Percentiles rank a stretch among this genome's conserved stretches.
These are phyloP conservation scores for Protomyctophum bolini DNA, from an alignment of 2,113 vertebrate species.

Conservation along the genomic window DNA sequence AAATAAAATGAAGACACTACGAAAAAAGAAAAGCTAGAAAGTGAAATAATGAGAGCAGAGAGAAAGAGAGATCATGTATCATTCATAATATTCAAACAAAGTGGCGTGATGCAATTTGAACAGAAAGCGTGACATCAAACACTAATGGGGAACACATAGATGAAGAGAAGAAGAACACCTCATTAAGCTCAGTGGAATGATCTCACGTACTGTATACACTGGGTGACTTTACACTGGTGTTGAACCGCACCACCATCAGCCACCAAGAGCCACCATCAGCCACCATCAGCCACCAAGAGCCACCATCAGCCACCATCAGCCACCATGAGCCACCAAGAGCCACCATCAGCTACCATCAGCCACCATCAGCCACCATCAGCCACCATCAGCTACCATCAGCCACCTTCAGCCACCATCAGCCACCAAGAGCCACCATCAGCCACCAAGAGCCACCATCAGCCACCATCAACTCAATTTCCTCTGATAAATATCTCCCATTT, in stretches of 20 bases:
- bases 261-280: too few relatives aligned
- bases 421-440: too few relatives aligned
- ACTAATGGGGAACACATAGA: constrained; percentile 41
- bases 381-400: too few relatives aligned
- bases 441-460: too few relatives aligned
- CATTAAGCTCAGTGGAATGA: constrained; percentile 38
- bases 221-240: neutral
- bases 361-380: too few relatives aligned
- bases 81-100: constrained; percentile 50
- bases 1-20: neutral
- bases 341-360: too few relatives aligned
- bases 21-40: neutral
- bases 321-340: too few relatives aligned
- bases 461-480: constrained; percentile 31
- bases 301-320: too few relatives aligned
- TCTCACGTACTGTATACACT: constrained; percentile 13
- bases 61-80: constrained; percentile 30
- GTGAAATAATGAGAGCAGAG: neutral
- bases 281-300: too few relatives aligned
- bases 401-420: too few relatives aligned
- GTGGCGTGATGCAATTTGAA: constrained; percentile 64
- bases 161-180: constrained; percentile 26
- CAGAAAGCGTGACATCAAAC: constrained; percentile 54
- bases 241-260: constrained; percentile 14
- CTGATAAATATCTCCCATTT: constrained; percentile 5